Evolutionary conservation across 2,113 vertebrate species (phyloP).

Genomic region (Anser brachyrhynchus): DNA sequence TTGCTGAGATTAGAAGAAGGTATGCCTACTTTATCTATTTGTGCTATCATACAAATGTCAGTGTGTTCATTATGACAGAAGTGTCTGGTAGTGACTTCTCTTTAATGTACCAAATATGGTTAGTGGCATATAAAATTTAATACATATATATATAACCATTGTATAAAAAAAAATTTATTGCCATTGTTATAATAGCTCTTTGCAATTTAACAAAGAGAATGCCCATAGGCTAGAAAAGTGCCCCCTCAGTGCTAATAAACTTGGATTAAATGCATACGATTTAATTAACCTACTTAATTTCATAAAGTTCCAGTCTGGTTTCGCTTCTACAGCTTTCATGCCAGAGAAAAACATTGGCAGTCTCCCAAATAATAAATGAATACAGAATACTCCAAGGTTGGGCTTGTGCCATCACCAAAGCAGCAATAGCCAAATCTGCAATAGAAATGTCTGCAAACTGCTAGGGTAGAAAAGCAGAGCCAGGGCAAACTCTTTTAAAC

Average conservation of each 20-base stretch:
- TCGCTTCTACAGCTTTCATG: not conserved
- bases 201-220: not conserved
- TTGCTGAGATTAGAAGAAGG: not conserved
- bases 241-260: not conserved
- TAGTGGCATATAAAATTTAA: not conserved
- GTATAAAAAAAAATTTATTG: not conserved
- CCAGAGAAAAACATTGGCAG: slow-evolving; percentile 13
- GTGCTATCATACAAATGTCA: not conserved
- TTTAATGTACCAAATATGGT: not conserved
- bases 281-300: slow-evolving; percentile 53
- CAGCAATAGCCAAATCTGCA: not conserved
- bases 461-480: not conserved
- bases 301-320: slow-evolving; percentile 25
- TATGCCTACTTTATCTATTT: not conserved
- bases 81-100: not conserved
- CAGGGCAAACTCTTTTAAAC: not conserved
- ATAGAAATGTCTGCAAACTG: slow-evolving; percentile 6
- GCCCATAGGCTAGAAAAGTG: slow-evolving; percentile 2
- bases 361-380: slow-evolving; percentile 41
- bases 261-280: not conserved
- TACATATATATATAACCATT: not conserved
- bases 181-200: not conserved
- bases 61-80: not conserved
- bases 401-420: not conserved
- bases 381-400: not conserved